Evolutionary conservation across 2,888 invertebrate genomes (phyloP).

Genomic region (Hyposoter didymator): DNA sequence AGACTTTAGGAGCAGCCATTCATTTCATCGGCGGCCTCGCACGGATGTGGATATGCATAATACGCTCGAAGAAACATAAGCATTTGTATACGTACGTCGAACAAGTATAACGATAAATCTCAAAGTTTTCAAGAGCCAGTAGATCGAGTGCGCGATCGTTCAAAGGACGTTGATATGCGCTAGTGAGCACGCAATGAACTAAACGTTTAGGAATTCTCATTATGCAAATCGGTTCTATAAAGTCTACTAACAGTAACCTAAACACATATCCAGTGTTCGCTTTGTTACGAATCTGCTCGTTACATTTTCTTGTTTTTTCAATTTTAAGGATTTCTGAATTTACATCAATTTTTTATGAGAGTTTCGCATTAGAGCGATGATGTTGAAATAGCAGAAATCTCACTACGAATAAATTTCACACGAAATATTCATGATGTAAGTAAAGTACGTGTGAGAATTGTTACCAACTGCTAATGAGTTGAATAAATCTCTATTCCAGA

Average conservation of each 20-base stretch:
- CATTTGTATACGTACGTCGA: slow-evolving; percentile 29
- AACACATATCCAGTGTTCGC: not conserved
- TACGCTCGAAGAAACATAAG: slow-evolving; percentile 44
- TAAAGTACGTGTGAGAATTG: not conserved
- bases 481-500: slow-evolving; percentile 26
- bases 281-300: not conserved
- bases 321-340: not conserved
- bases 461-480: not conserved
- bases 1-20: slow-evolving; percentile 51
- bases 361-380: not conserved
- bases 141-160: slow-evolving; percentile 28
- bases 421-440: not conserved
- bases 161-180: slow-evolving; percentile 34
- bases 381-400: not conserved
- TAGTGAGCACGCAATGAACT: slow-evolving; percentile 53
- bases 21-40: slow-evolving; percentile 18
- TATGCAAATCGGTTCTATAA: slow-evolving; percentile 18
- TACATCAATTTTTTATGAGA: not conserved
- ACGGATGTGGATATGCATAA: slow-evolving; percentile 40
- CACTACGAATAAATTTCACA: not conserved
- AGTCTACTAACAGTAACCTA: not conserved
- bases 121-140: slow-evolving; percentile 19
- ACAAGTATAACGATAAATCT: slow-evolving; percentile 48
- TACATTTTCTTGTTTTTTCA: not conserved
- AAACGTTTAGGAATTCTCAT: slow-evolving; percentile 27